Conservation (phyloP, 2,888 invertebrate species). For the Cerastis leucographa region DNA sequence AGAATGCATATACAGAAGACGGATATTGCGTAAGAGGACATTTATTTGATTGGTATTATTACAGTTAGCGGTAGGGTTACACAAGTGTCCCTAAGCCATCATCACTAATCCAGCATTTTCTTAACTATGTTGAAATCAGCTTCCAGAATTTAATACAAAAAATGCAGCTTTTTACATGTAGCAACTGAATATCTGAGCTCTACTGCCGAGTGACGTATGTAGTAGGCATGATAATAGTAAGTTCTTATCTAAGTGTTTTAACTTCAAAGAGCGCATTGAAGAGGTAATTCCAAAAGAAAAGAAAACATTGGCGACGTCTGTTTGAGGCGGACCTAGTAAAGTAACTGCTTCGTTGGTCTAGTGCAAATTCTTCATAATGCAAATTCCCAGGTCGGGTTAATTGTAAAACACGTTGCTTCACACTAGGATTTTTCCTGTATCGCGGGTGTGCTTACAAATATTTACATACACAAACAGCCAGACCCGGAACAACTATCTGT, state of each 20-base stretch:
- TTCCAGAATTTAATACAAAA: not conserved
- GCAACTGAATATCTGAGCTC: not conserved
- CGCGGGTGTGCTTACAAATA: no score
- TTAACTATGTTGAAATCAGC: not conserved
- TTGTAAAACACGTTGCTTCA: no score
- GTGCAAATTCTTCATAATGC: not conserved
- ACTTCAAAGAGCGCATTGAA: not conserved
- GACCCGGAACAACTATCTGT: no score
- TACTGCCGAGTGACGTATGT: not conserved
- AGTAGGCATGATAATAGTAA: not conserved
- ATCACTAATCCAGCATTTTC: not conserved
- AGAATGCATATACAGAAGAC: not conserved
- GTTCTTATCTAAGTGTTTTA: not conserved
- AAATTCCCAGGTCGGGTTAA: not conserved
- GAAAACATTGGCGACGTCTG: not conserved
- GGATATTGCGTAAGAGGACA: not conserved
- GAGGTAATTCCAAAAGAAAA: slow-evolving; percentile 6
- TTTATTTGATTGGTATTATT: not conserved
- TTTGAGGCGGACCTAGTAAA: not conserved
- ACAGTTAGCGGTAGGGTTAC: not conserved
- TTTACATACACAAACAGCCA: no score
- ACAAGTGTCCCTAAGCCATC: not conserved
- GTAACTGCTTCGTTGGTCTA: not conserved
- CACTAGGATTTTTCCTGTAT: no score
- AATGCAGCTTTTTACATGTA: not conserved